A percentile compares a stretch with the other conserved stretches of the same genome.
Evolutionary conservation across 2,888 invertebrate genomes (phyloP).

Genomic region (Eumacrocentrus americanus): DNA sequence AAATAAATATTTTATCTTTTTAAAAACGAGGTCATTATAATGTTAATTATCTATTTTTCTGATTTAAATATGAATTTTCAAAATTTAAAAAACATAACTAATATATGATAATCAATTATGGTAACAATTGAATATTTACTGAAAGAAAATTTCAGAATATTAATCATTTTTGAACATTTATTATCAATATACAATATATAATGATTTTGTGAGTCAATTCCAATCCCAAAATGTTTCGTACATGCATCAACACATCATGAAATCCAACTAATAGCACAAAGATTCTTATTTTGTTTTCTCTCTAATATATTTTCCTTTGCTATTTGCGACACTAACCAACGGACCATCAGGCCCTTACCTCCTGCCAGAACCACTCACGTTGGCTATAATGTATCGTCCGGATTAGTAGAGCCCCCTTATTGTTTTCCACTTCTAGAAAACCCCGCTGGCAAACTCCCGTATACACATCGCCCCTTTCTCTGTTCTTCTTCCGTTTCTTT

Average conservation of each 20-base stretch:
- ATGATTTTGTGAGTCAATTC: too few relatives aligned
- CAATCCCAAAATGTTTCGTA: too few relatives aligned
- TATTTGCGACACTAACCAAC: conserved; percentile 40
- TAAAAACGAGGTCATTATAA: too few relatives aligned
- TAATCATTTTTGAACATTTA: too few relatives aligned
- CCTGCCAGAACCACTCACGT: conserved; percentile 56
- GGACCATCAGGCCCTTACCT: conserved; percentile 31
- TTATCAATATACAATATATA: too few relatives aligned
- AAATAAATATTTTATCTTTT: too few relatives aligned
- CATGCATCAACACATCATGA: not conserved
- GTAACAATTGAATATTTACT: not conserved
- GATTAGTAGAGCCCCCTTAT: conserved; percentile 59
- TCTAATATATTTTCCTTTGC: conserved; percentile 32
- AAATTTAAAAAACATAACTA: not conserved
- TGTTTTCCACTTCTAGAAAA: conserved; percentile 58
- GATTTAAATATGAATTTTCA: not conserved
- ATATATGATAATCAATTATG: not conserved
- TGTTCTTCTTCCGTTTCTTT: conserved; percentile 20
- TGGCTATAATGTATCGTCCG: conserved; percentile 59
- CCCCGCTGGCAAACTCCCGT: conserved; percentile 13
- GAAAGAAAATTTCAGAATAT: not conserved
- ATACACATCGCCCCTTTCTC: conserved; percentile 20
- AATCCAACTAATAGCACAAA: not conserved
- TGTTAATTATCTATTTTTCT: too few relatives aligned
- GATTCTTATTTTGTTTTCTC: conserved; percentile 12